phyloP scores from a whole-genome alignment of 2,888 invertebrate species.

The Pterostichus madidus region DNA sequence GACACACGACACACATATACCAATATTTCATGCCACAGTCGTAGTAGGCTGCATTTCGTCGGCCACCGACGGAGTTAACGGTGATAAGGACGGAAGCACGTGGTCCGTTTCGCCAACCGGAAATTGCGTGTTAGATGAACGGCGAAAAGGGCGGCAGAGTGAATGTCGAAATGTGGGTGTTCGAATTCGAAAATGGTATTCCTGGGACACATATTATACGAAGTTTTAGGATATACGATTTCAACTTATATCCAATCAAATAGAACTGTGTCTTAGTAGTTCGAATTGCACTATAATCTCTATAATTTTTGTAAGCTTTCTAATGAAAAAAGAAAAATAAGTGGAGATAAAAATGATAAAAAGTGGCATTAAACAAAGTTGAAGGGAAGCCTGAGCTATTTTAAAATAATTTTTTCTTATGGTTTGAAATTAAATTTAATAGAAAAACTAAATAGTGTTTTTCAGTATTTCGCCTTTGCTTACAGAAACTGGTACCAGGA shows the following conservation, averaged over 20 bases:
- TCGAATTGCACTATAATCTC: too few species aligned
- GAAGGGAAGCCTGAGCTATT: too few species aligned
- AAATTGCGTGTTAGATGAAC: slow-evolving; percentile 52
- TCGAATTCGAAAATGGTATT: not conserved
- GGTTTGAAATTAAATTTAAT: too few species aligned
- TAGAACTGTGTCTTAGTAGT: too few species aligned
- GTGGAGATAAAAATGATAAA: too few species aligned
- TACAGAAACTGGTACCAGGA: too few species aligned
- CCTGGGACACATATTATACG: not conserved
- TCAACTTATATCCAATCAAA: too few species aligned
- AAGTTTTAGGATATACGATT: too few species aligned
- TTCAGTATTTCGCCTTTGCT: not conserved
- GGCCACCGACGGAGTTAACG: not conserved
- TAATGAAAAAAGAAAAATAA: not conserved
- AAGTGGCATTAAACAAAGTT: not conserved
- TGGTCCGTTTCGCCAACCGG: slow-evolving; percentile 33
- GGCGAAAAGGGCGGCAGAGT: slow-evolving; percentile 6
- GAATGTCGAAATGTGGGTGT: not conserved
- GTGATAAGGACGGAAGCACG: not conserved
- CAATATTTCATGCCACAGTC: slow-evolving; percentile 29
- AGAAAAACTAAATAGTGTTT: too few species aligned
- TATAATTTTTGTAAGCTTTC: not conserved
- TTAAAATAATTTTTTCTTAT: too few species aligned
- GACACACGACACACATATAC: slow-evolving; percentile 8
- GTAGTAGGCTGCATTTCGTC: slow-evolving; percentile 3